phyloP scores from a whole-genome alignment of 2,113 vertebrate species.

The Hippopotamus amphibius region DNA sequence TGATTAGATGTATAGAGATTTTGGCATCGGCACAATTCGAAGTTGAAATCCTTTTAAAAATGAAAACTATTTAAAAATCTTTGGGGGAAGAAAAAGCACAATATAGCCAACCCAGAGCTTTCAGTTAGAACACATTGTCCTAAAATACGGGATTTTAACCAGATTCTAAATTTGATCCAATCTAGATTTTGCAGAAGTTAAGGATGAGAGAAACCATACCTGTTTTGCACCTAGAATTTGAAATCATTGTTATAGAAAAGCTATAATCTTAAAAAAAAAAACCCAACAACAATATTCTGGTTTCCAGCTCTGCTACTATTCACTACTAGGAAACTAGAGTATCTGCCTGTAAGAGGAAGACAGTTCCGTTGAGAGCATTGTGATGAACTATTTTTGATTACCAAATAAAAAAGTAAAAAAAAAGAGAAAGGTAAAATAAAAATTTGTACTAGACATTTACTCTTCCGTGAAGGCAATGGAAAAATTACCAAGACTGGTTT shows the following conservation, averaged over 20 bases:
- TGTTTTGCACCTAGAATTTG: conserved; percentile 36
- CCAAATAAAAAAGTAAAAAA: conserved; percentile 18
- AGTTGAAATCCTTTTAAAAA: conserved; percentile 72
- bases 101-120: conserved; percentile 53
- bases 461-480: conserved; percentile 19
- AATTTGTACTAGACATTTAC: neutral
- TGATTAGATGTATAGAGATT: conserved; percentile 75
- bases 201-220: conserved; percentile 22
- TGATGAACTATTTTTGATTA: conserved; percentile 44
- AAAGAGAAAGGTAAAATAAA: neutral
- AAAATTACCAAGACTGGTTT: conserved; percentile 47
- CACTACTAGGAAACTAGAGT: conserved; percentile 16
- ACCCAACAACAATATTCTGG: too few species aligned
- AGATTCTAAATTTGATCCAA: conserved; percentile 37
- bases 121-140: conserved; percentile 38
- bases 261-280: neutral
- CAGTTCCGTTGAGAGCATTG: neutral
- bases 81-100: neutral
- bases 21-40: conserved; percentile 62
- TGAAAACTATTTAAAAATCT: conserved; percentile 73
- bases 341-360: neutral
- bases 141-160: conserved; percentile 46
- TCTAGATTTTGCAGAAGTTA: conserved; percentile 54
- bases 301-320: neutral
- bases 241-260: conserved; percentile 47